These are phyloP conservation scores for Ataeniobius toweri DNA, from an alignment of 2,797 vertebrate species.

Conservation along the genomic window DNA sequence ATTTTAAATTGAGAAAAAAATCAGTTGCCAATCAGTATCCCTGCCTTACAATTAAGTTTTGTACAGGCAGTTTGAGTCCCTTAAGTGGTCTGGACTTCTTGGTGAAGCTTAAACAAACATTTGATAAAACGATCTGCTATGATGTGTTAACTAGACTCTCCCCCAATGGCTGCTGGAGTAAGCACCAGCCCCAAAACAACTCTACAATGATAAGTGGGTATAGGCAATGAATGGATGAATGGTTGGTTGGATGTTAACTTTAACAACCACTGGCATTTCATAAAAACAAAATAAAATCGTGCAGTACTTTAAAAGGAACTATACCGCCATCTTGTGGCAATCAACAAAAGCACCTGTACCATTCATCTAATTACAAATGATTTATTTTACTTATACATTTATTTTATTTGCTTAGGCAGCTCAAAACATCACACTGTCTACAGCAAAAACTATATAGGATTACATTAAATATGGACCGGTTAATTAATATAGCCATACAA, in stretches of 20 bases:
- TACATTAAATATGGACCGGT: neutral
- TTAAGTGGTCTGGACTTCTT: too few relatives aligned
- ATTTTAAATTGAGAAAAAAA: too few relatives aligned
- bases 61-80: too few relatives aligned
- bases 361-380: neutral
- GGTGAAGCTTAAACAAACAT: too few relatives aligned
- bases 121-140: too few relatives aligned
- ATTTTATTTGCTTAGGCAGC: neutral
- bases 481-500: too few relatives aligned
- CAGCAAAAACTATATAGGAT: neutral
- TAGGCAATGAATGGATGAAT: neutral
- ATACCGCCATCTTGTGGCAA: conserved; percentile 64
- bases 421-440: neutral
- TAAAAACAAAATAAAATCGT: neutral
- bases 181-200: too few relatives aligned
- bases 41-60: too few relatives aligned
- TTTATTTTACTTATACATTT: neutral
- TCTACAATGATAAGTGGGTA: too few relatives aligned
- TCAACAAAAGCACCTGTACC: neutral
- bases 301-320: conserved; percentile 21
- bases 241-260: neutral
- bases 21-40: too few relatives aligned
- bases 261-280: neutral
- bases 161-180: too few relatives aligned
- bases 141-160: too few relatives aligned